phyloP scores from a whole-genome alignment of 2,113 vertebrate genomes.

The Gadus chalcogrammus region DNA sequence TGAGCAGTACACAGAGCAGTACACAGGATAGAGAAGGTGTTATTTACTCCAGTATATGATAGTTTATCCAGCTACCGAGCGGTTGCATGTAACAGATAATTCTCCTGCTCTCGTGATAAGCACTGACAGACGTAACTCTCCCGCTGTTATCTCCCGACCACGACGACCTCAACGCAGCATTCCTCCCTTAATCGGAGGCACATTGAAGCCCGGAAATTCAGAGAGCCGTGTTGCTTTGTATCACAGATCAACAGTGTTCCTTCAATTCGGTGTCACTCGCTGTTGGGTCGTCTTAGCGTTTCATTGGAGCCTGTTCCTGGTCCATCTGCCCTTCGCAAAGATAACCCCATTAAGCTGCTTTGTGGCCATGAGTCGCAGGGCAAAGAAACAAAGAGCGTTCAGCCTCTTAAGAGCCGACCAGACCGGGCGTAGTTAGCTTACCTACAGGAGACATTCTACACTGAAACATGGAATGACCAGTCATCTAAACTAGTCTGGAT shows the following conservation, averaged over 20 bases:
- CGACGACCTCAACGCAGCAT: background rate
- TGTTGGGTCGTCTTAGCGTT: slow-evolving; percentile 20
- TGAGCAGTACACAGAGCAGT: too few species aligned
- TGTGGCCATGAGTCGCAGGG: slow-evolving; percentile 31
- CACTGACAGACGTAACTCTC: background rate
- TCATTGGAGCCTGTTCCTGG: slow-evolving; percentile 25
- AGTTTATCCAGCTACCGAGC: too few species aligned
- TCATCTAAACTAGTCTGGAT: too few species aligned
- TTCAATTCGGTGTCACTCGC: slow-evolving; percentile 12
- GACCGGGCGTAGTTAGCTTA: slow-evolving; percentile 34
- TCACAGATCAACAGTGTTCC: slow-evolving; percentile 8
- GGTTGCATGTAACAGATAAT: too few species aligned
- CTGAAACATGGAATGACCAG: too few species aligned
- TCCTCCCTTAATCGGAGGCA: slow-evolving; percentile 8
- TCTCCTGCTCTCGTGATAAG: too few species aligned
- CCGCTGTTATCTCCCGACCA: background rate
- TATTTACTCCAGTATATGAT: too few species aligned
- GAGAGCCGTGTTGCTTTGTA: background rate
- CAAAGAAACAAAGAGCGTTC: slow-evolving; percentile 52
- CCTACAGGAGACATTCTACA: background rate
- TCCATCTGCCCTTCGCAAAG: slow-evolving; percentile 52
- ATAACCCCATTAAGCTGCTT: slow-evolving; percentile 62
- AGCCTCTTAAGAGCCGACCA: slow-evolving; percentile 41
- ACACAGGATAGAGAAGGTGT: too few species aligned
- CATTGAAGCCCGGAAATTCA: background rate